These are phyloP conservation scores for Drosophila grimshawi DNA, from an alignment of 1,140 invertebrate genomes.

Conservation along the genomic window DNA sequence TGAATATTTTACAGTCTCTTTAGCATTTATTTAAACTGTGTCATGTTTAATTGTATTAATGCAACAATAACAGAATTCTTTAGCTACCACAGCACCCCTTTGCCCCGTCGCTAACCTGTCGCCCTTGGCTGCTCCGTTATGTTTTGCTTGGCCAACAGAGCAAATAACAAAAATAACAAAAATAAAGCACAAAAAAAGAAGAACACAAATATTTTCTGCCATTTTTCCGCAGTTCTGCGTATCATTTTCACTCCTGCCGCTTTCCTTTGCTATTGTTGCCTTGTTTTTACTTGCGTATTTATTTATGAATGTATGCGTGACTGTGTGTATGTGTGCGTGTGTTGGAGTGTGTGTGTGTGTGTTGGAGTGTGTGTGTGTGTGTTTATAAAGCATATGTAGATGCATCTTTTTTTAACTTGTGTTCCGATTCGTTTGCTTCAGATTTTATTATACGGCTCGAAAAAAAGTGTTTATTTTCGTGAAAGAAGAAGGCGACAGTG, in stretches of 20 bases:
- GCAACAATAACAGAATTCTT: conserved; percentile 17
- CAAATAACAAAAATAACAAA: conserved; percentile 45
- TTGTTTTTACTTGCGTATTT: conserved; percentile 64
- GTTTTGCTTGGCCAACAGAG: conserved; percentile 45
- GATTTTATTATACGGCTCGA: conserved; percentile 65
- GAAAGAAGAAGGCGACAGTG: conserved; percentile 16
- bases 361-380: conserved; percentile 12
- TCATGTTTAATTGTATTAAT: conserved; percentile 37
- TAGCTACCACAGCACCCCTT: background rate
- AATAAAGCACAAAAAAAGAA: background rate
- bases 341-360: background rate
- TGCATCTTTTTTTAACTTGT: conserved; percentile 60
- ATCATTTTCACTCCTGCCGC: conserved; percentile 70
- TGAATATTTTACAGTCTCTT: background rate
- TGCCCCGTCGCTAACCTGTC: conserved; percentile 5
- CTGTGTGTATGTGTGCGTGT: background rate
- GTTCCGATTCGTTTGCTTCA: conserved; percentile 78
- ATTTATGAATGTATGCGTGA: conserved; percentile 51
- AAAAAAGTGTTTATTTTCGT: conserved; percentile 72
- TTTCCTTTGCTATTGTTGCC: conserved; percentile 27
- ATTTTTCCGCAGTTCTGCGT: conserved; percentile 77
- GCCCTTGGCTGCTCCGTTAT: conserved; percentile 3
- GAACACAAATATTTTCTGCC: conserved; percentile 55
- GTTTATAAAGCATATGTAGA: conserved; percentile 43
- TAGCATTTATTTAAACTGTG: conserved; percentile 23